Base-by-base conservation (phyloP, 2,888 invertebrate genomes). In the Alitta virens region DNA sequence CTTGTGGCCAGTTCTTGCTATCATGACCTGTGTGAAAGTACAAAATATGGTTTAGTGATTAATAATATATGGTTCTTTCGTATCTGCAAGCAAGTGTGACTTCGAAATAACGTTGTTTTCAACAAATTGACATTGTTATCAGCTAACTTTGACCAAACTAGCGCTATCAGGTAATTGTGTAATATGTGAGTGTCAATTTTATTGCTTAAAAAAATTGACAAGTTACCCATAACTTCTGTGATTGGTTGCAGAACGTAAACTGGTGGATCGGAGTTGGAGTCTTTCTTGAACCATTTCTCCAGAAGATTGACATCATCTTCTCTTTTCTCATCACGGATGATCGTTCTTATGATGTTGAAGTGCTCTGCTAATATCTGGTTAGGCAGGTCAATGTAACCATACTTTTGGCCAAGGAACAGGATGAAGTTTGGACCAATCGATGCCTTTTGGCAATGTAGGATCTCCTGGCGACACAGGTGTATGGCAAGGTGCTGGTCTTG, bases 391-490 rank as follows among this genome's bases (percentile, higher is more conserved):
- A 67, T 56, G 2, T 56, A 61, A 1, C 77, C 77, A 67, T 78
- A 75, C 58, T 74, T 74, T 64, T 79, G 75, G 26, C 79, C 78
- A n/a, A 78, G 52, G 50, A 79, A 71, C 3, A 70, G 67, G 78
- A 78, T 56, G 9, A 55, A 51, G 55, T 49, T 12, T 26, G 78
- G 78, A 40, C 77, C 76, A 55, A 74, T 68, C 3, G 77, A 77
- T 0, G 64, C 40, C 27, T 69, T 59, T 60, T 73, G 73, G 56
- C 76, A 78, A 56, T 73, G 72, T 12, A 60, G 53, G 5, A 78
- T 66, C 63, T 78, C 77, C 12, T 72, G 68, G 49, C 74, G 65
- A 65, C 77, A 78, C 3, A 77, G 68, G 23, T 73, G 72, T 56
- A 74, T 67, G 12, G 69, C 63, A 1, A 75, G 63, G 18, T 66